A percentile compares a stretch with the other conserved stretches of the same genome.
Evolutionary conservation across 2,888 invertebrate species (phyloP).

Genomic region (Caenorhabditis angaria): DNA sequence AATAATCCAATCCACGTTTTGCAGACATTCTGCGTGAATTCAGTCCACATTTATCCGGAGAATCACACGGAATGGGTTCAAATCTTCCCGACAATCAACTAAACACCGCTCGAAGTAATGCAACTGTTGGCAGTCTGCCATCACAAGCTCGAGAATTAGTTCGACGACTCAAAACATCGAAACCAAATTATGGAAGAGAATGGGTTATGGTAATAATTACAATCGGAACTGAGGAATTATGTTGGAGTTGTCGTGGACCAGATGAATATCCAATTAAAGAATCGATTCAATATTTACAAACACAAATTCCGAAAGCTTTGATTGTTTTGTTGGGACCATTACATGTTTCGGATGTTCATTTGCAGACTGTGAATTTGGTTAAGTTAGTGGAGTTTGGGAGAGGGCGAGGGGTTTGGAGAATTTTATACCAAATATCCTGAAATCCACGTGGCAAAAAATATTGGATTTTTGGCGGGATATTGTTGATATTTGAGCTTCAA

Average conservation of each 20-base stretch:
- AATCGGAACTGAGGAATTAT: conserved; percentile 70
- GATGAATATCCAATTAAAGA: conserved; percentile 53
- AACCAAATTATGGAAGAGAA: conserved; percentile 59
- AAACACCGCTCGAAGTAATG: conserved; percentile 64
- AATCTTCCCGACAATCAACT: conserved; percentile 66
- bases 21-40: conserved; percentile 69
- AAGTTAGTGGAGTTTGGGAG: too few species aligned
- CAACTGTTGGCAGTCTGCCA: conserved; percentile 58
- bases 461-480: too few species aligned
- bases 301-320: conserved; percentile 65
- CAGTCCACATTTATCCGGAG: conserved; percentile 51
- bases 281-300: conserved; percentile 61
- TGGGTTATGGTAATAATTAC: conserved; percentile 71
- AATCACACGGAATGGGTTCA: conserved; percentile 68
- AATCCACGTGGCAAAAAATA: too few species aligned
- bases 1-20: conserved; percentile 1
- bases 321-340: conserved; percentile 67
- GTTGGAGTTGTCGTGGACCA: conserved; percentile 58
- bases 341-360: conserved; percentile 62
- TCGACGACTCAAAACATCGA: conserved; percentile 46
- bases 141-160: conserved; percentile 66
- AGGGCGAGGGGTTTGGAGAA: too few species aligned
- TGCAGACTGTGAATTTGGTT: conserved; percentile 63
- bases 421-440: too few species aligned
- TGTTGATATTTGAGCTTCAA: too few species aligned